A percentile compares a stretch with the other conserved stretches of the same genome.
Evolutionary conservation across 1,140 invertebrate species (phyloP).

Genomic region (Trichonephila clavipes): DNA sequence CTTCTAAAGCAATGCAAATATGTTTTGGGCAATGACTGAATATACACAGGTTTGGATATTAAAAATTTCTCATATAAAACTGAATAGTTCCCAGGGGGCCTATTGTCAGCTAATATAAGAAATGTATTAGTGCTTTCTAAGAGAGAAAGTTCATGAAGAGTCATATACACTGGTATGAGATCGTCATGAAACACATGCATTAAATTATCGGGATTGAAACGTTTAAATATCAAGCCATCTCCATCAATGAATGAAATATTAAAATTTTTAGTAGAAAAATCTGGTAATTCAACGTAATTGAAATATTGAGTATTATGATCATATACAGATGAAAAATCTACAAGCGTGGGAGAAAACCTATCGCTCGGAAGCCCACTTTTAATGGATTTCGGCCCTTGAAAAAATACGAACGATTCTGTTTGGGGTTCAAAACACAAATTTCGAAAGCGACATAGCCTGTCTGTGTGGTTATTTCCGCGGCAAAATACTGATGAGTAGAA

Average conservation of each 20-base stretch:
- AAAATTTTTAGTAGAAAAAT: slow-evolving; percentile 40
- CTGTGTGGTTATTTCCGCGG: slow-evolving; percentile 77
- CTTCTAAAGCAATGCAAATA: slow-evolving; percentile 81
- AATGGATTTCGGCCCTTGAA: slow-evolving; percentile 78
- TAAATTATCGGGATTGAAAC: slow-evolving; percentile 83
- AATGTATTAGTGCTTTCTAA: not conserved
- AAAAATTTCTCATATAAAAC: slow-evolving; percentile 73
- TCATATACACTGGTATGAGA: slow-evolving; percentile 82
- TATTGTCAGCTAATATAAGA: slow-evolving; percentile 58
- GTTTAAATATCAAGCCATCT: slow-evolving; percentile 23
- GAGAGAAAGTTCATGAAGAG: slow-evolving; percentile 79
- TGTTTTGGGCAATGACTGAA: slow-evolving; percentile 52
- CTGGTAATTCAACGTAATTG: slow-evolving; percentile 79
- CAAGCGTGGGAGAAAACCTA: slow-evolving; percentile 77
- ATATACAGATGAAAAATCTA: slow-evolving; percentile 80
- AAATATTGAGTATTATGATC: slow-evolving; percentile 80
- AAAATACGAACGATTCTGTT: slow-evolving; percentile 80
- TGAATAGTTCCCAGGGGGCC: slow-evolving; percentile 37
- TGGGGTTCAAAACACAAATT: slow-evolving; percentile 80
- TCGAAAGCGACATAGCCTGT: slow-evolving; percentile 80
- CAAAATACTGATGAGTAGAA: slow-evolving; percentile 80
- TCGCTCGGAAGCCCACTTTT: slow-evolving; percentile 78
- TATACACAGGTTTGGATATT: slow-evolving; percentile 1
- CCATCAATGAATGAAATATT: slow-evolving; percentile 42
- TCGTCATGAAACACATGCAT: slow-evolving; percentile 85